phyloP scores from a whole-genome alignment of 1,140 invertebrate species.

The Helicoverpa armigera region DNA sequence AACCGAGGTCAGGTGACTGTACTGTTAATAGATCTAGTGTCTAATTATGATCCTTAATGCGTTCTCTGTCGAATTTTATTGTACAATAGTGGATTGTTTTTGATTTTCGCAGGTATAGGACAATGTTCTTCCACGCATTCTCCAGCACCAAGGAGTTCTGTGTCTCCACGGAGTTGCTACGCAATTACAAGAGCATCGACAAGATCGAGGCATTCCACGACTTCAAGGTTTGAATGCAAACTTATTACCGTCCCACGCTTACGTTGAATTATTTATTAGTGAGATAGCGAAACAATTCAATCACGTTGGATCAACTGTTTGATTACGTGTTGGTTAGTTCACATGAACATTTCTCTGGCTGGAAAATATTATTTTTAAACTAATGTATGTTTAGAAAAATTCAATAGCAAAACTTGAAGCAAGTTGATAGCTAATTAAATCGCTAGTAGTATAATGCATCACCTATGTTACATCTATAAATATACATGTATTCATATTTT shows the following conservation, averaged over 20 bases:
- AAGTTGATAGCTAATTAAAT: no score
- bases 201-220: slow-evolving; percentile 89
- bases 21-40: slow-evolving; percentile 14
- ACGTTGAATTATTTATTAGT: slow-evolving; percentile 42
- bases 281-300: slow-evolving; percentile 30
- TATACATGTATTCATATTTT: not conserved
- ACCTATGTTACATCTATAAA: not conserved
- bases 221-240: slow-evolving; percentile 86
- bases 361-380: no score
- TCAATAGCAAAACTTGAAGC: no score
- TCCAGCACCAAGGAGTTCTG: slow-evolving; percentile 92
- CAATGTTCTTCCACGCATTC: slow-evolving; percentile 92
- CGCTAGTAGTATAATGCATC: no score
- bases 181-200: slow-evolving; percentile 89
- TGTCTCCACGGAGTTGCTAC: slow-evolving; percentile 90
- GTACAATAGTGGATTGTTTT: slow-evolving; percentile 40
- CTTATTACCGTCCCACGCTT: slow-evolving; percentile 14
- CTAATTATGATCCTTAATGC: slow-evolving; percentile 42
- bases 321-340: no score
- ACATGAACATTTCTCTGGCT: no score
- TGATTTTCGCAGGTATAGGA: slow-evolving; percentile 86
- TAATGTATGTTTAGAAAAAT: no score
- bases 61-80: slow-evolving; percentile 43
- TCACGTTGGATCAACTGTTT: slow-evolving; percentile 23
- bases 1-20: slow-evolving; percentile 53